Conservation (phyloP, 1,140 invertebrate species). For the Onthophagus taurus region DNA sequence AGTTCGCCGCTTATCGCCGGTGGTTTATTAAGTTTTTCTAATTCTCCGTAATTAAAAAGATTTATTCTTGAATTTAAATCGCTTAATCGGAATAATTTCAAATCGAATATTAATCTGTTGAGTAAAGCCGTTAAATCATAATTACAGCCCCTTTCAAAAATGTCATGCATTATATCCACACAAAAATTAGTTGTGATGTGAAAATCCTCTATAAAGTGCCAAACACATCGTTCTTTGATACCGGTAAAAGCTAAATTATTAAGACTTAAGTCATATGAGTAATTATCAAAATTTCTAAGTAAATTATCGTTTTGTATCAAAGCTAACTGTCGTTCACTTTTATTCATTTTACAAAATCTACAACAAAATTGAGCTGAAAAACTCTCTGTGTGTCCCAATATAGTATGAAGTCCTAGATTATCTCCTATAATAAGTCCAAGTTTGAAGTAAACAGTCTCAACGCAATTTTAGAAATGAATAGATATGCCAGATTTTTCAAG, state of each 20-base stretch:
- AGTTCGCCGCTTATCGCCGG: background rate
- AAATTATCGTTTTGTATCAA: constrained; percentile 9
- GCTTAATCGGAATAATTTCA: constrained; percentile 5
- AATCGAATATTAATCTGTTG: background rate
- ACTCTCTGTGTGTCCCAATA: too few species aligned
- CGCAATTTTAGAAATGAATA: too few species aligned
- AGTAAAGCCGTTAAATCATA: constrained; percentile 10
- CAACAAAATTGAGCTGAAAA: background rate
- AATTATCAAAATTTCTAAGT: constrained; percentile 3
- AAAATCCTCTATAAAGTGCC: constrained; percentile 17
- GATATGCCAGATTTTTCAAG: too few species aligned
- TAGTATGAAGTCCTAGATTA: too few species aligned
- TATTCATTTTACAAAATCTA: constrained; percentile 4
- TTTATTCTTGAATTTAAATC: constrained; percentile 11
- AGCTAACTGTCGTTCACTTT: constrained; percentile 3
- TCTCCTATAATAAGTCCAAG: too few species aligned
- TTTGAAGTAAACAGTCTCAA: too few species aligned
- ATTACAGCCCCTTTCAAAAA: constrained; percentile 19
- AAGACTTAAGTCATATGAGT: background rate
- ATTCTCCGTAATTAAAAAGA: constrained; percentile 6
- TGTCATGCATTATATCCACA: constrained; percentile 22
- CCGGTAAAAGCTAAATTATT: constrained; percentile 11
- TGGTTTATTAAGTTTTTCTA: constrained; percentile 1
- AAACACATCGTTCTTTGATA: constrained; percentile 18
- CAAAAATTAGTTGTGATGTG: constrained; percentile 16